A percentile compares a stretch with the other conserved stretches of the same genome.
Evolutionary conservation across 2,113 vertebrate species (phyloP).

Genomic region (Turnix velox): DNA sequence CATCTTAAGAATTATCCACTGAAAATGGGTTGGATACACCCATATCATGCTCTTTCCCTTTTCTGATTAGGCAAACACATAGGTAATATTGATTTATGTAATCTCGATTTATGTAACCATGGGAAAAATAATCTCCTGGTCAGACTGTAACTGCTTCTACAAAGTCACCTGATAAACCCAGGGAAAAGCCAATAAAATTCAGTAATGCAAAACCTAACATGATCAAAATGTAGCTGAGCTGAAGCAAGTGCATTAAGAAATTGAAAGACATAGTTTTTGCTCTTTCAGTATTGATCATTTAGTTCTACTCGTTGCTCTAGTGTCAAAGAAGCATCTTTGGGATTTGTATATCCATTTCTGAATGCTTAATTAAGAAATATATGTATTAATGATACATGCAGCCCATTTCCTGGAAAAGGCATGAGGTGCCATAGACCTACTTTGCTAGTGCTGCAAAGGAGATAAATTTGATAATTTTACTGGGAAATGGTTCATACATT

Average conservation of each 20-base stretch:
- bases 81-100: not conserved
- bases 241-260: not conserved
- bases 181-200: not conserved
- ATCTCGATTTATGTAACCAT: too few species aligned
- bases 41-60: not conserved
- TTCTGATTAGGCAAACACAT: not conserved
- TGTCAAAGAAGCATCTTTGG: not conserved
- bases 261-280: not conserved
- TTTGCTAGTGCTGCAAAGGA: not conserved
- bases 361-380: not conserved
- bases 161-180: not conserved
- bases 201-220: not conserved
- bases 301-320: not conserved
- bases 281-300: not conserved
- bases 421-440: not conserved
- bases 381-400: not conserved
- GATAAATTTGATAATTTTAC: not conserved
- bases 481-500: not conserved
- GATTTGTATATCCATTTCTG: not conserved
- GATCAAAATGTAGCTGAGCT: not conserved
- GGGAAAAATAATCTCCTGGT: too few species aligned
- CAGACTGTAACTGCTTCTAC: not conserved
- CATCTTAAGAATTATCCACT: not conserved
- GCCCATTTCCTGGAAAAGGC: slow-evolving; percentile 1
- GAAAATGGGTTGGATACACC: not conserved